phyloP scores from a whole-genome alignment of 1,140 invertebrate genomes.

The Camponotus floridanus region DNA sequence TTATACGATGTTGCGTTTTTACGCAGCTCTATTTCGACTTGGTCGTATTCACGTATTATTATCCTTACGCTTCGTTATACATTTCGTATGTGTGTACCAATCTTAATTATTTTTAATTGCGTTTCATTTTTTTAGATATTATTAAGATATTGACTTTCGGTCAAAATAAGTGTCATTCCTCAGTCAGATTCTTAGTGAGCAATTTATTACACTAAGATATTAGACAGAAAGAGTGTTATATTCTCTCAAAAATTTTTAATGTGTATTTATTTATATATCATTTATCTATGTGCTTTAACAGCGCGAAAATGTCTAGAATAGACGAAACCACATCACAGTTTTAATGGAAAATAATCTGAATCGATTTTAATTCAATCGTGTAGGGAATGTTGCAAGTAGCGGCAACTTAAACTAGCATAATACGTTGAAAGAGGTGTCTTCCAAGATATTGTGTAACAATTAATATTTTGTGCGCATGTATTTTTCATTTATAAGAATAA shows the following conservation, averaged over 20 bases:
- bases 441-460: conserved; percentile 35
- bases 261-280: conserved; percentile 67
- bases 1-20: conserved; percentile 55
- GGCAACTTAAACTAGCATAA: conserved; percentile 7
- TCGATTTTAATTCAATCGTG: neutral
- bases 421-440: conserved; percentile 27
- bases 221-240: conserved; percentile 15
- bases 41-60: conserved; percentile 45
- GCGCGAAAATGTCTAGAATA: conserved; percentile 54
- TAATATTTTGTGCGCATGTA: neutral
- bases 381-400: neutral
- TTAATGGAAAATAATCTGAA: conserved; percentile 14
- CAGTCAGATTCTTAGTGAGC: conserved; percentile 43
- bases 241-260: conserved; percentile 58
- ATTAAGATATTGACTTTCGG: conserved; percentile 37
- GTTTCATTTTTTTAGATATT: conserved; percentile 20
- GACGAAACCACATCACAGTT: conserved; percentile 41
- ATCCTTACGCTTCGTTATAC: neutral
- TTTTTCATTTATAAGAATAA: conserved; percentile 1
- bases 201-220: conserved; percentile 49
- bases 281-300: conserved; percentile 59
- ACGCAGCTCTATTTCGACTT: conserved; percentile 53
- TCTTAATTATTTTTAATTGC: conserved; percentile 52
- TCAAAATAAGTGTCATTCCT: conserved; percentile 56
- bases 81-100: conserved; percentile 52